Percentiles rank a stretch among this genome's conserved stretches.
Conservation (phyloP, 2,888 invertebrate genomes). For the Bedellia somnulentella region DNA sequence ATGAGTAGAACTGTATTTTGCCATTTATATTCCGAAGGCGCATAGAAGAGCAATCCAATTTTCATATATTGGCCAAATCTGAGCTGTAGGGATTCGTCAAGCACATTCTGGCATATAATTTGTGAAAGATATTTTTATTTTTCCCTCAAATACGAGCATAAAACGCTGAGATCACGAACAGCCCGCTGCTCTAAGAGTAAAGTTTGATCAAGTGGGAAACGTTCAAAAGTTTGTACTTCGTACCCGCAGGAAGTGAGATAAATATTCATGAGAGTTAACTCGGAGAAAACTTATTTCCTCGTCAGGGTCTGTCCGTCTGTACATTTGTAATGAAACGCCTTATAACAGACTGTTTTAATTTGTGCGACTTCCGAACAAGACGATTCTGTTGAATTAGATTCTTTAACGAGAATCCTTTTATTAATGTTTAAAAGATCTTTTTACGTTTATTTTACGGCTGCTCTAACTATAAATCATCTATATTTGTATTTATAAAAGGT, state of each 20-base stretch:
- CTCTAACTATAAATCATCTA: background rate
- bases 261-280: conserved; percentile 57
- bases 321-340: conserved; percentile 47
- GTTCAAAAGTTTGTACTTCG: conserved; percentile 44
- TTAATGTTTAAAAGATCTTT: background rate
- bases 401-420: background rate
- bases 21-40: too few species aligned
- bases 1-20: too few species aligned
- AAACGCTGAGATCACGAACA: conserved; percentile 18
- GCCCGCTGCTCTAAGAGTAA: conserved; percentile 31
- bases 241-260: conserved; percentile 38
- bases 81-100: too few species aligned
- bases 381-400: background rate
- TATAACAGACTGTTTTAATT: conserved; percentile 34
- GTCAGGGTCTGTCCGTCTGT: conserved; percentile 47
- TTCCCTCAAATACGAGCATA: conserved; percentile 18
- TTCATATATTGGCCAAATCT: too few species aligned
- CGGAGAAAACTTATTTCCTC: conserved; percentile 47
- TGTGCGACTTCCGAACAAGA: conserved; percentile 19
- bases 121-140: conserved; percentile 9
- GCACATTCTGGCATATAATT: background rate
- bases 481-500: background rate
- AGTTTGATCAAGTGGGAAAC: conserved; percentile 56
- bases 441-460: background rate
- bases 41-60: too few species aligned